Base-by-base conservation (phyloP, 2,113 vertebrate genomes). In the Rousettus leschenaultii region DNA sequence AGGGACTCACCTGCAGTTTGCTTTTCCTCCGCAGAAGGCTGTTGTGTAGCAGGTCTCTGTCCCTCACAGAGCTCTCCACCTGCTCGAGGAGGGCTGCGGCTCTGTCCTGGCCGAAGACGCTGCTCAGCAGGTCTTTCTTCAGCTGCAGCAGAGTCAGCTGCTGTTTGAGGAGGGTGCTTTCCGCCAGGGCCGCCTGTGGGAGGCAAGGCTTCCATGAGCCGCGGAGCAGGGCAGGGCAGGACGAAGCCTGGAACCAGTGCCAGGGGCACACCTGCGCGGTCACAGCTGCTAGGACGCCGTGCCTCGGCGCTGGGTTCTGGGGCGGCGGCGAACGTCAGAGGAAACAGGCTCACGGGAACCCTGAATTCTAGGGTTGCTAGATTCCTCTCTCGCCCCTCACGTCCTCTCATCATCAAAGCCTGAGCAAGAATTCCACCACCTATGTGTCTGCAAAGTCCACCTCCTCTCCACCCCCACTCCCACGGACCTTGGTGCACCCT, bases 21-120 rank as follows among this genome's bases (percentile, higher is more conserved):
- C 95, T 99, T 91, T 99, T 99, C 95, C 98, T 98, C 98, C 99
- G 99, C 95, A 99, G 96, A 2, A 99, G 99, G 95, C 98, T 97
- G 93, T 91, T 96, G 73, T 99, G 99, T 30, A 99, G 95, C 87
- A 98, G 97, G 97, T 99, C 99, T 84, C 99, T 98, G 96, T 99
- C 98, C 94, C 98, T 98, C 92, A 98, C 40, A 26, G 99, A 98
- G 16, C 97, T 48, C 1, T 82, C 96, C 83, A 98, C 98, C 88
- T 99, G 98, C 4, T 97, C 98, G 95, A 99, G 98, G 33, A 99
- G 97, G 55, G 94, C 90, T 1, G 95, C 82, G 6, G 98, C 98
- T 77, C 92, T 95, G 89, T 99, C 99, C 5, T 98, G 98, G n/a
- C 99, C 99, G 0, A 99, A 98, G 94, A 99, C n/a, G 2, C 98